These are phyloP conservation scores for Anabas testudineus DNA, from an alignment of 2,797 vertebrate species.

Conservation along the genomic window DNA sequence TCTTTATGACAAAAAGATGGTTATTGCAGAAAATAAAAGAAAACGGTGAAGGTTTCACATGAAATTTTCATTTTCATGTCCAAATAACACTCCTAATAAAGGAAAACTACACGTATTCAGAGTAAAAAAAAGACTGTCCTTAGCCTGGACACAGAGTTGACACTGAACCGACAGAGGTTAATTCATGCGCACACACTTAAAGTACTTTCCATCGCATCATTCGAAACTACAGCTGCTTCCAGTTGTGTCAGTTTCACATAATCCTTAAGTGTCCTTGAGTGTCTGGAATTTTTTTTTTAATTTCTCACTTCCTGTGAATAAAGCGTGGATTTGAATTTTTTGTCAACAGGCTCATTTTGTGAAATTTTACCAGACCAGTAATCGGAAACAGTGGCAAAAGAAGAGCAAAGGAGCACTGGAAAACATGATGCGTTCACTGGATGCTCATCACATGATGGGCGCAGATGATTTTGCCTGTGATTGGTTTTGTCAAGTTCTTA, in stretches of 20 bases:
- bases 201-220: slow-evolving; percentile 49
- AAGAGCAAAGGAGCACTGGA: not conserved
- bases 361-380: slow-evolving; percentile 39
- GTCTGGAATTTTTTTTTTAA: slow-evolving; percentile 7
- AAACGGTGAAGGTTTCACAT: not conserved
- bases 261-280: slow-evolving; percentile 37
- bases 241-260: slow-evolving; percentile 36
- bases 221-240: slow-evolving; percentile 44
- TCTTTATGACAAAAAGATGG: not conserved
- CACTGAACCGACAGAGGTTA: slow-evolving; percentile 2
- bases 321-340: slow-evolving; percentile 35
- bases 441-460: slow-evolving; percentile 24
- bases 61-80: slow-evolving; percentile 4
- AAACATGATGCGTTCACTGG: slow-evolving; percentile 14
- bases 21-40: too few relatives aligned
- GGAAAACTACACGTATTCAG: slow-evolving; percentile 52
- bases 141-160: slow-evolving; percentile 17
- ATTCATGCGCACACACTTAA: slow-evolving; percentile 20
- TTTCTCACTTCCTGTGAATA: slow-evolving; percentile 24
- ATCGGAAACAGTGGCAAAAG: slow-evolving; percentile 19
- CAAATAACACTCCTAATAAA: slow-evolving; percentile 28
- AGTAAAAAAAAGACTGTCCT: slow-evolving; percentile 19
- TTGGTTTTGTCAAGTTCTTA: slow-evolving; percentile 16
- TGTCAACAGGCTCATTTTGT: slow-evolving; percentile 37
- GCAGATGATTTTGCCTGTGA: not conserved